Evolutionary conservation across 2,888 invertebrate species (phyloP), one percentile per base, ranked within the genome.

Genomic region (Xestia ashworthii): DNA sequence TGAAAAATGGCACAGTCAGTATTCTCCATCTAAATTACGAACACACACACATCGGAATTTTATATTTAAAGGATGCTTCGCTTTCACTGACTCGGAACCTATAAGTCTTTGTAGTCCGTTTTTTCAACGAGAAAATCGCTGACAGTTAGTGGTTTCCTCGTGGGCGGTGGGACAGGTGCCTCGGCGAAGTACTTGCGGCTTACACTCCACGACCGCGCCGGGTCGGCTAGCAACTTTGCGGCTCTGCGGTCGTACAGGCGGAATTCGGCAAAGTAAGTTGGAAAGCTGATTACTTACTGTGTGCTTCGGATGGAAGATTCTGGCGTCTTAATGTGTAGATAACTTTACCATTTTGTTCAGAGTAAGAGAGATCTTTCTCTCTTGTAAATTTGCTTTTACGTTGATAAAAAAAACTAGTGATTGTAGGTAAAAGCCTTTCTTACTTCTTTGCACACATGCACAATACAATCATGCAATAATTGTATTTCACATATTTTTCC

Each of bases 181-280:
- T 65, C 80, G 55, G 58, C 46, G 32, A 22, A 55, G 64, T 74
- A 70, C 25, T 50, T 55, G 83, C 71, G 78, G 78, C 77, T 81
- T 81, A 85, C 48, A 55, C 64, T 76, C 71, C 67, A 53, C 76
- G 76, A 81, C 74, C 75, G 81, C 67, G 82, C 48, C 53, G 78
- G 76, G 66, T 74, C 77, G 80, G 74, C 66, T 3, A 53, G 50
- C 19, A 67, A 66, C 68, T 70, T 85, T n/a, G 70, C 41, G 70
- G 66, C 41, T 46, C 44, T 69, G 48, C 16, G 69, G 60, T 67
- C 16, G 64, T 5, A 50, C 50, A 22, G 22, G 14, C 41, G 48
- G 44, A 41, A 50, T 83, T 69, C n/a, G n/a, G 62, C 50, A 50
- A 70, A 65, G 65, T 72, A 55, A 82, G 66, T 78, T 78, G 14